Evolutionary conservation across 2,797 vertebrate genomes (phyloP).

Genomic region (Mormyrus hasselquistii): DNA sequence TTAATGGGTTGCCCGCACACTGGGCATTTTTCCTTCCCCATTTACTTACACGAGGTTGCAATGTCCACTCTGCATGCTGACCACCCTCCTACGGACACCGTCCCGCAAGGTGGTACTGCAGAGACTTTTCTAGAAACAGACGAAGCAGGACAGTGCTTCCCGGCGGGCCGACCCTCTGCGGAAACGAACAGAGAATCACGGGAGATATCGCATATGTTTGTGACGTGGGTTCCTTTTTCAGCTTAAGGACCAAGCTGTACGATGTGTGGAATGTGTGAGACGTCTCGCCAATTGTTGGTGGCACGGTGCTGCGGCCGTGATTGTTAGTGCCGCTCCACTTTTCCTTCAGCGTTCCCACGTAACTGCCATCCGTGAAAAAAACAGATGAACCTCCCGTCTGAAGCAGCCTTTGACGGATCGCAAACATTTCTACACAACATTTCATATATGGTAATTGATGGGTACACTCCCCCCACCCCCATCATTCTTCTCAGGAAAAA

Average conservation of each 20-base stretch:
- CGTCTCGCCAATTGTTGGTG: background rate
- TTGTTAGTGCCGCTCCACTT: constrained; percentile 41
- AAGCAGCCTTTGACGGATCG: background rate
- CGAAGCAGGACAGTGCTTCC: constrained; percentile 48
- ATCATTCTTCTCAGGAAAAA: constrained; percentile 27
- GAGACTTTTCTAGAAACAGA: constrained; percentile 56
- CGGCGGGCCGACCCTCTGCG: constrained; percentile 45
- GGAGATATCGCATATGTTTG: background rate
- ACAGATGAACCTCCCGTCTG: background rate
- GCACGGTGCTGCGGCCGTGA: constrained; percentile 44
- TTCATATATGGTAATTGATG: background rate
- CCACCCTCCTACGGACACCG: constrained; percentile 57
- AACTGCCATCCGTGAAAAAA: background rate
- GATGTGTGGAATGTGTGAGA: constrained; percentile 29
- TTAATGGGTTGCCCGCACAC: background rate
- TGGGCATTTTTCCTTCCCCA: constrained; percentile 28
- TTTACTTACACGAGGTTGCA: constrained; percentile 46
- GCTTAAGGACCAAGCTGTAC: constrained; percentile 35
- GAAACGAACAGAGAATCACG: background rate
- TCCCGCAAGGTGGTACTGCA: constrained; percentile 57
- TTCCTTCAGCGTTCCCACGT: background rate
- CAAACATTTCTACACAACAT: background rate
- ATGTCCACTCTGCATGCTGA: constrained; percentile 62
- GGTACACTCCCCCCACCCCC: background rate
- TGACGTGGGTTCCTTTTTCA: constrained; percentile 45